Conservation (phyloP, 2,113 vertebrate species). For the Micronisus gabar region DNA sequence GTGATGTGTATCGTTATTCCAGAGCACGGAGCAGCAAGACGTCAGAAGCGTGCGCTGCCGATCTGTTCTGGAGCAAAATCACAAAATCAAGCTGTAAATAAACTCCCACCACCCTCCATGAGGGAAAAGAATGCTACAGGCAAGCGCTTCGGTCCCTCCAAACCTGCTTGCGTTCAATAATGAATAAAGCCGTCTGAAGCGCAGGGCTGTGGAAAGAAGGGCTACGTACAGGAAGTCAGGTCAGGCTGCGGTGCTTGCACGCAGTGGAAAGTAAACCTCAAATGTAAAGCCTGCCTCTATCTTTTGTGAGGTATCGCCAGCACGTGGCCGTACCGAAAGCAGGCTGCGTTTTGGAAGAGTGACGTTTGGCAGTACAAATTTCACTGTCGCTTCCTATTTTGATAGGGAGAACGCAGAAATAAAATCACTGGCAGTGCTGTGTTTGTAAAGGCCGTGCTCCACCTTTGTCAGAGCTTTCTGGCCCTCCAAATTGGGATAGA, state of each 20-base stretch:
- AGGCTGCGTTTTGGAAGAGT: fast-evolving
- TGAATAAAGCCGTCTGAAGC: not conserved
- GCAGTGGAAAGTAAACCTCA: not conserved
- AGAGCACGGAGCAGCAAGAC: not conserved
- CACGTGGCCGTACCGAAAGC: not conserved
- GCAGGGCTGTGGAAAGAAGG: not conserved
- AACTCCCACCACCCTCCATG: fast-evolving
- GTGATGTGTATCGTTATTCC: not conserved
- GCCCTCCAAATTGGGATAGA: not conserved
- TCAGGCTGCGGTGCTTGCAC: not conserved
- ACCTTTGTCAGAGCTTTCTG: not conserved
- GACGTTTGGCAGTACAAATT: fast-evolving
- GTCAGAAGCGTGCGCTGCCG: not conserved
- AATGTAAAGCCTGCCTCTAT: not conserved
- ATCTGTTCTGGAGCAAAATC: not conserved
- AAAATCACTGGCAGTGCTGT: not conserved
- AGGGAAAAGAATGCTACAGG: not conserved
- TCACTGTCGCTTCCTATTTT: not conserved
- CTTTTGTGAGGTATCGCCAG: not conserved
- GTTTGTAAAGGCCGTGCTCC: not conserved
- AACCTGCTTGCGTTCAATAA: not conserved
- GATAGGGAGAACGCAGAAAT: not conserved
- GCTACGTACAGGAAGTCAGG: not conserved
- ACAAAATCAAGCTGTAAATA: not conserved
- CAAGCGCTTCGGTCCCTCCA: not conserved